A percentile compares a stretch with the other conserved stretches of the same genome.
Conservation (phyloP, 2,888 invertebrate species). For the Beris morrisii region DNA sequence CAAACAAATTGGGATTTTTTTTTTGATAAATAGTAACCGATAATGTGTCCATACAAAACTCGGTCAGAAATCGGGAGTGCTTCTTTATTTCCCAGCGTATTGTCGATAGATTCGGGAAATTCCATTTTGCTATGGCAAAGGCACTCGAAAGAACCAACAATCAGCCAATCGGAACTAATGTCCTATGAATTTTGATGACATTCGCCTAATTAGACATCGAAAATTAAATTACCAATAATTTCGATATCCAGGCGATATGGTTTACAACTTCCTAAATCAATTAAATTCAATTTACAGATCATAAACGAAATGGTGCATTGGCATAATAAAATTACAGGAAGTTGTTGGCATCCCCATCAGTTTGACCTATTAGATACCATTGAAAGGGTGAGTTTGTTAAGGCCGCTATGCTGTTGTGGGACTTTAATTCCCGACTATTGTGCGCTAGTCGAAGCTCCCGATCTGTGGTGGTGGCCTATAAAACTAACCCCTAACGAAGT, state of each 20-base stretch:
- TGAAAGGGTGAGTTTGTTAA: not conserved
- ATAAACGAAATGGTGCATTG: constrained; percentile 30
- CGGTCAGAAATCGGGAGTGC: not conserved
- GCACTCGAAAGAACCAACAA: constrained; percentile 7
- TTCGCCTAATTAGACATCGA: constrained; percentile 21
- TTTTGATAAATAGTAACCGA: constrained; percentile 6
- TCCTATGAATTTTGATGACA: constrained; percentile 20
- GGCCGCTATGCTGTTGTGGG: too few species aligned
- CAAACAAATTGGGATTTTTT: not conserved
- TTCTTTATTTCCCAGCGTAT: too few species aligned
- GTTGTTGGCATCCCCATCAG: not conserved
- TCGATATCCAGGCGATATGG: not conserved
- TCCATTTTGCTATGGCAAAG: constrained; percentile 7
- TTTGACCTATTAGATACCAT: not conserved
- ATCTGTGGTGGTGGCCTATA: constrained; percentile 14
- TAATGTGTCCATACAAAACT: not conserved
- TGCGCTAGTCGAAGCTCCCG: not conserved
- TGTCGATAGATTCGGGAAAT: not conserved
- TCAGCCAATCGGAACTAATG: constrained; percentile 19
- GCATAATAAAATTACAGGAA: constrained; percentile 14
- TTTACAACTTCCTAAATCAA: constrained; percentile 17
- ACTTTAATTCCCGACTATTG: constrained; percentile 19
- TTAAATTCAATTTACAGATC: constrained; percentile 37
- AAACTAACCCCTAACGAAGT: not conserved
- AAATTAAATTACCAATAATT: constrained; percentile 1